phyloP scores from a whole-genome alignment of 2,797 vertebrate genomes.

The Rhinophrynus dorsalis region DNA sequence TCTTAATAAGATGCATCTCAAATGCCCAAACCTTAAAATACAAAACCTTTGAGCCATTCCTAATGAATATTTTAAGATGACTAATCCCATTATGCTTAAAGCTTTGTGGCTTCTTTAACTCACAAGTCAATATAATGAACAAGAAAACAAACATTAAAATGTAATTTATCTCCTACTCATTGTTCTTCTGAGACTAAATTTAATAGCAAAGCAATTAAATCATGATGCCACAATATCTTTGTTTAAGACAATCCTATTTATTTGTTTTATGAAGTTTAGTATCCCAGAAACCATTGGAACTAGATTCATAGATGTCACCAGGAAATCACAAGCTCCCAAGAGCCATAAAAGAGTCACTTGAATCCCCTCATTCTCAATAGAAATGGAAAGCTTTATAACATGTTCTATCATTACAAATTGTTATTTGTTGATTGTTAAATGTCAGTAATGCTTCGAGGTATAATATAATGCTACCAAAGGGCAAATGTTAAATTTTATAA shows the following conservation, averaged over 20 bases:
- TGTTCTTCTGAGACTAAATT: conserved; percentile 53
- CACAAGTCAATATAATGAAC: conserved; percentile 49
- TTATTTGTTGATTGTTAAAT: conserved; percentile 18
- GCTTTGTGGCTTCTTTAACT: conserved; percentile 53
- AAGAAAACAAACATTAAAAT: conserved; percentile 54
- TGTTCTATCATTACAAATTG: conserved; percentile 6
- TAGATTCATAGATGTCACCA: neutral
- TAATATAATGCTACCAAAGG: neutral
- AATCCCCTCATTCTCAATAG: neutral
- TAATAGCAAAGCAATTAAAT: conserved; percentile 55
- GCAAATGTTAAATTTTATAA: neutral
- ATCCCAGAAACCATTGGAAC: conserved; percentile 43
- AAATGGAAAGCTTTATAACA: neutral
- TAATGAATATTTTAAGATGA: conserved; percentile 55
- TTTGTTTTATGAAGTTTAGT: conserved; percentile 50
- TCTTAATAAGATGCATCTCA: conserved; percentile 54
- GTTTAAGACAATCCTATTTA: conserved; percentile 52
- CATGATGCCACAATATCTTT: conserved; percentile 49
- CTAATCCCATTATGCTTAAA: conserved; percentile 55
- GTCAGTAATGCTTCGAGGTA: conserved; percentile 16
- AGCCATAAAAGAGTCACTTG: conserved; percentile 7
- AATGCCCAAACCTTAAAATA: conserved; percentile 50
- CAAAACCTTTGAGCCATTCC: conserved; percentile 50
- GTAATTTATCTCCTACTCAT: conserved; percentile 52
- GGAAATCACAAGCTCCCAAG: conserved; percentile 19